Percentiles rank a stretch among this genome's conserved stretches.
These are phyloP conservation scores for Argyresthia goedartella DNA, from an alignment of 2,888 invertebrate genomes.

Conservation along the genomic window DNA sequence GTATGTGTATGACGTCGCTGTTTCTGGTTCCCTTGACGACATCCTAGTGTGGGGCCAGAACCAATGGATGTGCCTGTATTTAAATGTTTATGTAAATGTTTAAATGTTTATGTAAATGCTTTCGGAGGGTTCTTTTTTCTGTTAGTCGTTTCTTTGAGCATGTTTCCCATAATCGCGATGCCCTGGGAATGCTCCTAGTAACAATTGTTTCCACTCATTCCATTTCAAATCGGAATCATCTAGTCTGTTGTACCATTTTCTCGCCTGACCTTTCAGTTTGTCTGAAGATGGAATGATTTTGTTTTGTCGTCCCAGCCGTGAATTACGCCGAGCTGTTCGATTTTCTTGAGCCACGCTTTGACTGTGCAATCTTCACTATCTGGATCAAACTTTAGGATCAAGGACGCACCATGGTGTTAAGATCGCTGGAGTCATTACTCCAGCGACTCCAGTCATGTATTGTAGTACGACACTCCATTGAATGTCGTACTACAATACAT, in stretches of 20 bases:
- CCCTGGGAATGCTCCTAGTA: constrained; percentile 5
- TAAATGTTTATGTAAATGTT: too few relatives aligned
- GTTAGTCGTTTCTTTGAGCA: constrained; percentile 16
- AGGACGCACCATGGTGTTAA: neutral
- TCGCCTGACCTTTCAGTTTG: too few relatives aligned
- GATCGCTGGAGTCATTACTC: neutral
- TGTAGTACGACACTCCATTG: too few relatives aligned
- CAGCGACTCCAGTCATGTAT: too few relatives aligned
- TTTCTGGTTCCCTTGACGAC: too few relatives aligned
- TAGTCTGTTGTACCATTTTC: constrained; percentile 15
- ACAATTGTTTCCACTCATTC: constrained; percentile 19
- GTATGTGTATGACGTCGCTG: too few relatives aligned
- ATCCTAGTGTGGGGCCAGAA: too few relatives aligned
- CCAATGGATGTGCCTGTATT: too few relatives aligned
- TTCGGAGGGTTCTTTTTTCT: constrained; percentile 14
- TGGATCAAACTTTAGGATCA: constrained; percentile 13
- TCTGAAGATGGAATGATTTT: too few relatives aligned
- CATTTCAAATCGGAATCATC: constrained; percentile 19
- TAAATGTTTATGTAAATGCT: constrained; percentile 21
- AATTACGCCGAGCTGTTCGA: constrained; percentile 15
- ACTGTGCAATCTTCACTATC: constrained; percentile 13
- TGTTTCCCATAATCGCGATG: constrained; percentile 13
- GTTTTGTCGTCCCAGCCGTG: too few relatives aligned
- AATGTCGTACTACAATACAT: neutral
- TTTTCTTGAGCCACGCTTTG: constrained; percentile 13